Conservation (phyloP, 2,888 invertebrate genomes). For the Sarcophaga carnaria region DNA sequence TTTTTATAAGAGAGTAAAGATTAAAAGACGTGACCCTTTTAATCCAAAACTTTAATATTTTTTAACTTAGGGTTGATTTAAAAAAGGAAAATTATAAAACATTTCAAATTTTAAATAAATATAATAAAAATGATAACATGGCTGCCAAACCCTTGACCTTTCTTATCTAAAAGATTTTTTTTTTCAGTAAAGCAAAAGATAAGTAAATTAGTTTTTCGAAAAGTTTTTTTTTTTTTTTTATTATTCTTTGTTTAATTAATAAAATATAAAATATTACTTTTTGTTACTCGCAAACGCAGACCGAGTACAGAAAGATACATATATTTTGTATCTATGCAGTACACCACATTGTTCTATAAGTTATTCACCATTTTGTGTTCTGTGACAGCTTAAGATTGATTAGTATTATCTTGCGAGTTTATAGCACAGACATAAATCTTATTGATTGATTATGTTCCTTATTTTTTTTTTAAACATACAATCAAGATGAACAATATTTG, state of each 20-base stretch:
- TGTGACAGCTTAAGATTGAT: slow-evolving; percentile 77
- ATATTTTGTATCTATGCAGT: slow-evolving; percentile 6
- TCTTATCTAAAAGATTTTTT: slow-evolving; percentile 34
- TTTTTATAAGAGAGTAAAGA: no score
- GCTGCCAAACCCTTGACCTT: slow-evolving; percentile 36
- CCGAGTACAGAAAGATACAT: slow-evolving; percentile 15
- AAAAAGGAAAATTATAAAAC: no score
- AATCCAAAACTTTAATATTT: no score
- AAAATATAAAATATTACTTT: slow-evolving; percentile 17
- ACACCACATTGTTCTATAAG: slow-evolving; percentile 34
- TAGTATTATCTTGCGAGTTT: slow-evolving; percentile 78
- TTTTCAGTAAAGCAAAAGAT: neutral
- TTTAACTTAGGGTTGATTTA: no score
- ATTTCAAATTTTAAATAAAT: neutral
- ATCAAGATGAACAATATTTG: slow-evolving; percentile 16
- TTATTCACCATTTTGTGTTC: slow-evolving; percentile 69
- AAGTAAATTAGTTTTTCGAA: slow-evolving; percentile 2
- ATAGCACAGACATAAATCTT: slow-evolving; percentile 79
- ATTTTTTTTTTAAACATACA: slow-evolving; percentile 45
- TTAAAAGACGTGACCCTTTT: no score
- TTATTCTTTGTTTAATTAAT: neutral
- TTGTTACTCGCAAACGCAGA: slow-evolving; percentile 23
- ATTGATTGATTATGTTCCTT: slow-evolving; percentile 79
- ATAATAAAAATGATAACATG: neutral
- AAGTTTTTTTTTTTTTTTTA: neutral